Base-by-base conservation (phyloP, 2,113 vertebrate genomes). In the Percina caprodes region DNA sequence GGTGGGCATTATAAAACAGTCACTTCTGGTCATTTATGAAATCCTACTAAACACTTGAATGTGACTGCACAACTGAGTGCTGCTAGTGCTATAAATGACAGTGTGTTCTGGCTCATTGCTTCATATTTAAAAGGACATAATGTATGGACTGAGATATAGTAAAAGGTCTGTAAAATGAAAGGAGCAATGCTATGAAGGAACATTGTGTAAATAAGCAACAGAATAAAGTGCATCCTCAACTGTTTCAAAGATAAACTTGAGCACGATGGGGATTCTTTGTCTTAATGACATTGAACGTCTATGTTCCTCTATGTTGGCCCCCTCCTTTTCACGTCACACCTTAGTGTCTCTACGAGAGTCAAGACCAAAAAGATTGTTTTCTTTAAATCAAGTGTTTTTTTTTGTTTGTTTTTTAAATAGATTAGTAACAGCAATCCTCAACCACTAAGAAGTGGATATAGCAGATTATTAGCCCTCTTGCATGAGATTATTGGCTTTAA, bases 101-200 rank as follows among this genome's bases (percentile, higher is more conserved):
- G 49, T 19, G 26, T 33, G 14, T 21, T 0, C 35, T 42, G 68
- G 76, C 59, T 80, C 52, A 56, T 80, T 71, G 74, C 63, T 19
- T 84, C 51, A 30, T 45, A 39, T 68, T 74, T 42, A 21, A 3
- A 58, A 56, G 68, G 82, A 67, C 71, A 45, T 65, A 33, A 73
- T 70, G 71, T 66, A n/a, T n/a, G 10, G 55, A n/a, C 56, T 60
- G 35, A 71, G 15, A 71, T 46, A 58, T 18, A 42, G 35, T 54
- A 33, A 82, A 66, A 62, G 35, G 33, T 15, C 69, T 18, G 48
- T 63, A 13, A 74, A 74, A 58, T 19, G 8, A 45, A 49, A 63
- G 12, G 7, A 48, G 8, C n/a, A 24, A 35, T 12, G 26, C 1
- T 33, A 45, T 39, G 35, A 45, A 63, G 30, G 4, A 10, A 12